Percentiles rank a stretch among this genome's conserved stretches.
These are phyloP conservation scores for Octodon degus DNA, from an alignment of 2,113 vertebrate species.

Conservation along the genomic window DNA sequence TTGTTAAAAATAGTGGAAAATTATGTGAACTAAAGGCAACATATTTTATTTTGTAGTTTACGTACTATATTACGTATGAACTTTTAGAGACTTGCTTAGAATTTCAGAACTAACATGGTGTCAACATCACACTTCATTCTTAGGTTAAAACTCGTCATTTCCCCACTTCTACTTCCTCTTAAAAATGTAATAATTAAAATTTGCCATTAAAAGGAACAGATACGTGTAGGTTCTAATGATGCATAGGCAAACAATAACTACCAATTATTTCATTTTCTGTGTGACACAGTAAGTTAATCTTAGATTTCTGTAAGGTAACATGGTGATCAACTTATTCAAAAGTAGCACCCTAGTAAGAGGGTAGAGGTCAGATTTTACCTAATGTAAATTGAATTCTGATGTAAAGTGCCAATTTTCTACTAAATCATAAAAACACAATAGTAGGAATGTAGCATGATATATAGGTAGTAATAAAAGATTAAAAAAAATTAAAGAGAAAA, in stretches of 20 bases:
- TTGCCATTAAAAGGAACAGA: background rate
- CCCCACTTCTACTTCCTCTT: no score
- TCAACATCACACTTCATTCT: conserved; percentile 32
- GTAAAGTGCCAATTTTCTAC: background rate
- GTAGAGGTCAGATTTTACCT: conserved; percentile 62
- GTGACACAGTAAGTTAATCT: conserved; percentile 43
- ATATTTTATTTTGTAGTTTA: conserved; percentile 43
- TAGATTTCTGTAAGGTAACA: conserved; percentile 40
- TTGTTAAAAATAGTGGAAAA: conserved; percentile 14
- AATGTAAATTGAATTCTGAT: conserved; percentile 26
- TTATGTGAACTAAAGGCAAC: background rate
- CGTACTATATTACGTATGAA: conserved; percentile 15
- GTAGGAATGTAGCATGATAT: background rate
- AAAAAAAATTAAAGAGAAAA: no score
- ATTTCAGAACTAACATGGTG: background rate
- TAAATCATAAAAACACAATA: background rate
- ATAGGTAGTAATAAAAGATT: background rate
- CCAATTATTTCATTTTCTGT: conserved; percentile 52
- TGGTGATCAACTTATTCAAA: conserved; percentile 46
- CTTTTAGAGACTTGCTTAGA: conserved; percentile 43
- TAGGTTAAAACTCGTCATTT: background rate
- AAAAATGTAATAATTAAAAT: no score
- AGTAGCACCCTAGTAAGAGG: conserved; percentile 34
- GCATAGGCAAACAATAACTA: conserved; percentile 55
- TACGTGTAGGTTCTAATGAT: background rate